Conservation (phyloP, 53 echinoderm and acorn worm species). For the Hippasteria phrygiana region DNA sequence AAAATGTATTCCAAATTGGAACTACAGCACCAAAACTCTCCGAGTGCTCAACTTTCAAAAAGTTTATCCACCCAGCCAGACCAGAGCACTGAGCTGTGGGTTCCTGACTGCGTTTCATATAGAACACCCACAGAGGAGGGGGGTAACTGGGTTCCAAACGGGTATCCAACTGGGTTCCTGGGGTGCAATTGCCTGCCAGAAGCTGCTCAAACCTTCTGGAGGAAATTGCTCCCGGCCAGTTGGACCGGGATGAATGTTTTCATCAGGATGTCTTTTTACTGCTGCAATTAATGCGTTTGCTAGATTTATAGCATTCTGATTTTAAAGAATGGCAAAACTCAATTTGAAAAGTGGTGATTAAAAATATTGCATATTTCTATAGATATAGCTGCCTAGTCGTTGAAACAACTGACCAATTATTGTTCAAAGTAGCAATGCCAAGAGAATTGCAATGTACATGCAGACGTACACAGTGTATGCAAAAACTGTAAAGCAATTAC, state of each 20-base stretch:
- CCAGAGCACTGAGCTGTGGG: conserved; percentile 74
- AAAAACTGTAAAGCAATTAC: too few species aligned
- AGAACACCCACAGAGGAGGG: conserved; percentile 68
- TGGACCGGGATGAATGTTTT: conserved; percentile 23
- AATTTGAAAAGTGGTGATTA: too few species aligned
- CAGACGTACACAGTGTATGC: too few species aligned
- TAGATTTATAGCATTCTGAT: too few species aligned
- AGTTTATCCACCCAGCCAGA: conserved; percentile 72
- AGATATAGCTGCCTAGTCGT: too few species aligned
- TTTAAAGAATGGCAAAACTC: too few species aligned
- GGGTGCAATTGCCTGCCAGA: conserved; percentile 24
- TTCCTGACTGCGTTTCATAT: conserved; percentile 78
- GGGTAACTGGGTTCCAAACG: conserved; percentile 41
- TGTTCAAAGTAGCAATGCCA: too few species aligned
- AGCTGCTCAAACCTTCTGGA: conserved; percentile 61
- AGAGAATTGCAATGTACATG: too few species aligned
- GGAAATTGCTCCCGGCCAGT: neutral
- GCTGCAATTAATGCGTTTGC: neutral
- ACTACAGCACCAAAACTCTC: conserved; percentile 19
- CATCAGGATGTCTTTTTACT: neutral
- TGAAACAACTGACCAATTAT: too few species aligned
- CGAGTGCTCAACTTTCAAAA: conserved; percentile 24
- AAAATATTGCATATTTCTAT: too few species aligned
- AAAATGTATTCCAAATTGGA: neutral
- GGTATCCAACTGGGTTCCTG: conserved; percentile 38